Percentiles rank a stretch among this genome's conserved stretches.
These are phyloP conservation scores for Tipula confusa DNA, from an alignment of 2,888 invertebrate species.

Conservation along the genomic window DNA sequence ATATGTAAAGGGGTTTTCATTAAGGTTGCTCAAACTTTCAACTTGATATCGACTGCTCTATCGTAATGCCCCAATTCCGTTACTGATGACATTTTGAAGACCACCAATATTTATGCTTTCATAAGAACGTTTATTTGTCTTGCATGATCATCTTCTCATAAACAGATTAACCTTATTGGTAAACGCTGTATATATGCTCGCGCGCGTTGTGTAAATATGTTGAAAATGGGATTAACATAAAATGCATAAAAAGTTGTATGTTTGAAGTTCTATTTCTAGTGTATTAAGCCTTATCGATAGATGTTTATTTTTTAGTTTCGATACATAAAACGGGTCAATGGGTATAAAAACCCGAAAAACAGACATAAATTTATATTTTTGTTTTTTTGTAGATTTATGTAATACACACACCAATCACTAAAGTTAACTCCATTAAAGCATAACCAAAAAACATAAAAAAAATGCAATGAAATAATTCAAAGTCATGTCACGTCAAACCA, in stretches of 20 bases:
- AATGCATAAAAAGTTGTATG: neutral
- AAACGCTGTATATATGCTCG: neutral
- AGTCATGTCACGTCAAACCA: conserved; percentile 20
- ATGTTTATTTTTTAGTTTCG: neutral
- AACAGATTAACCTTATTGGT: too few relatives aligned
- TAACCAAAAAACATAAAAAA: conserved; percentile 8
- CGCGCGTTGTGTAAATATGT: neutral
- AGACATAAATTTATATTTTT: neutral
- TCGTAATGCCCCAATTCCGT: too few relatives aligned
- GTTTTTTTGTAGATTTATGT: neutral
- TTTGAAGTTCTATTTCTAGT: neutral
- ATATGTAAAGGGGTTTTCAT: too few relatives aligned
- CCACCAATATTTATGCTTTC: too few relatives aligned
- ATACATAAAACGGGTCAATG: neutral
- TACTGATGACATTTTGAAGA: too few relatives aligned
- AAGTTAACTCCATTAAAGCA: conserved; percentile 3
- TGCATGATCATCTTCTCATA: too few relatives aligned
- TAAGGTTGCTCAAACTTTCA: too few relatives aligned
- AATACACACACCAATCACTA: neutral
- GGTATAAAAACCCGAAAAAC: neutral
- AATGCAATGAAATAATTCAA: conserved; percentile 9
- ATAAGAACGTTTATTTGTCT: too few relatives aligned
- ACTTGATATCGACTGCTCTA: too few relatives aligned
- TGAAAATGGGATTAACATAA: neutral
- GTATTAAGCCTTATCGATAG: neutral